Evolutionary conservation across 35 echinoderm and acorn worm species (phyloP).

Genomic region (Ophiothrix spiculata): DNA sequence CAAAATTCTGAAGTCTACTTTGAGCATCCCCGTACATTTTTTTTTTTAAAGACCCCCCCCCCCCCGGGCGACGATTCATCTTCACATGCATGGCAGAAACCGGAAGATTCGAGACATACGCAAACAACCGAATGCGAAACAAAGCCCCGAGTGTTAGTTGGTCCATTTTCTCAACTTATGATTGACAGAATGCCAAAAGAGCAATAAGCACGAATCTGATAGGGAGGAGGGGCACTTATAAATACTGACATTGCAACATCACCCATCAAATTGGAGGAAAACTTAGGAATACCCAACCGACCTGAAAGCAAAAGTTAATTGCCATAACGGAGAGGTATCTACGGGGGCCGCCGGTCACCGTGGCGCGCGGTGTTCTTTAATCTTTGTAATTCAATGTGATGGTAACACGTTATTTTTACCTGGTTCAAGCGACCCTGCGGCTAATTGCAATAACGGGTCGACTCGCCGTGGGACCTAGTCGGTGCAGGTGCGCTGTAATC

Average conservation of each 20-base stretch:
- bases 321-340: not conserved
- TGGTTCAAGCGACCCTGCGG: not conserved
- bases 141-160: not conserved
- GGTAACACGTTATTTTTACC: not conserved
- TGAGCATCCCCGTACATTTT: too few species aligned
- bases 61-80: too few species aligned
- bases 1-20: too few species aligned
- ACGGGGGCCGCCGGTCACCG: constrained; percentile 6
- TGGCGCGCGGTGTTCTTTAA: constrained; percentile 3
- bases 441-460: not conserved
- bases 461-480: not conserved
- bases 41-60: too few species aligned
- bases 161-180: not conserved
- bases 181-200: not conserved
- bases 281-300: not conserved
- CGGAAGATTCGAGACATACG: too few species aligned
- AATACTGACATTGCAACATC: not conserved
- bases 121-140: too few species aligned
- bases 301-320: not conserved
- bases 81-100: too few species aligned
- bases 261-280: not conserved
- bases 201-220: not conserved
- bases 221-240: not conserved
- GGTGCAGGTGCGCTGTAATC: not conserved
- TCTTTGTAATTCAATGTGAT: not conserved